phyloP scores from a whole-genome alignment of 2,113 vertebrate genomes.

The Charadrius vociferus region DNA sequence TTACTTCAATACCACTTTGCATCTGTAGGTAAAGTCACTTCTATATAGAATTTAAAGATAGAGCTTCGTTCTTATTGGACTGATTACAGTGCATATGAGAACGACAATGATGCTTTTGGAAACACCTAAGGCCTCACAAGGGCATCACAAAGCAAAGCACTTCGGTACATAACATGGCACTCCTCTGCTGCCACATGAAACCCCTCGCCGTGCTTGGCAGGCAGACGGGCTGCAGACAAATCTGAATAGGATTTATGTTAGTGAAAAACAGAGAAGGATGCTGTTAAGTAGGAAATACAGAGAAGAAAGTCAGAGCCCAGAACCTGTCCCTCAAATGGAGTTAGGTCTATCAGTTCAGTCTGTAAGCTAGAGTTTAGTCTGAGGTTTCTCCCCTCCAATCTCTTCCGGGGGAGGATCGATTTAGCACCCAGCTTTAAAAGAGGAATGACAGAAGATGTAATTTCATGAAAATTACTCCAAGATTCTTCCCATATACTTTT shows the following conservation, averaged over 20 bases:
- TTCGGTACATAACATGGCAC: not conserved
- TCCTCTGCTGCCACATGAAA: not conserved
- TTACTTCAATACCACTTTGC: not conserved
- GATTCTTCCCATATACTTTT: not conserved
- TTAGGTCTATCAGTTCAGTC: not conserved
- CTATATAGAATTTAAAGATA: not conserved
- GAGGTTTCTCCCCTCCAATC: not conserved
- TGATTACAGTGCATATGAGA: not conserved
- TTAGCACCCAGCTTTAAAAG: not conserved
- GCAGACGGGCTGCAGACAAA: not conserved
- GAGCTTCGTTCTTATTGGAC: not conserved
- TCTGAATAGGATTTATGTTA: not conserved
- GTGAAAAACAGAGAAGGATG: not conserved
- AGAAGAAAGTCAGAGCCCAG: not conserved
- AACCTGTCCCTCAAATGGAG: not conserved
- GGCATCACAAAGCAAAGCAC: not conserved
- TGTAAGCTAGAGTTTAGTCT: not conserved
- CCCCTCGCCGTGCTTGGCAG: not conserved
- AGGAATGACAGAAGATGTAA: not conserved
- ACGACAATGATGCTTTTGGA: not conserved
- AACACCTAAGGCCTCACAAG: not conserved
- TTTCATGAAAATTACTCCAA: not conserved
- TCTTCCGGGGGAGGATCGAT: not conserved
- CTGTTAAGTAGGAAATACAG: not conserved
- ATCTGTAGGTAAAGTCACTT: not conserved